These are phyloP conservation scores for Drosophila koepferae DNA, from an alignment of 2,888 invertebrate species.

Conservation along the genomic window DNA sequence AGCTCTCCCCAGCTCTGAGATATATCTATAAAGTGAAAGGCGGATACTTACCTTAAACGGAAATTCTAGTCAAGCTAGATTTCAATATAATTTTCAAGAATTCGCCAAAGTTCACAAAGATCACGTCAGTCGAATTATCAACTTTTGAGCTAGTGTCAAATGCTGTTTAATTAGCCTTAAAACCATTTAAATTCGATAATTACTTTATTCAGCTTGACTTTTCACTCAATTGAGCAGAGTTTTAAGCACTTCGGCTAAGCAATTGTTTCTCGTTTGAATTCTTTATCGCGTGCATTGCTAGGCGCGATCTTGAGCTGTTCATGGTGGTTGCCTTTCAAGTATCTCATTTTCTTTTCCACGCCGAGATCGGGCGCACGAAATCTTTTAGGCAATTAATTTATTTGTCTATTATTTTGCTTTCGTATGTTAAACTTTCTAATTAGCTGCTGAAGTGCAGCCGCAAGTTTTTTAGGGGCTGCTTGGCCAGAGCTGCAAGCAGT, in stretches of 20 bases:
- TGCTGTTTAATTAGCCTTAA: not conserved
- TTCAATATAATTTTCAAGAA: too few relatives aligned
- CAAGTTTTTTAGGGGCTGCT: constrained; percentile 73
- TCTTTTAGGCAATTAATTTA: constrained; percentile 73
- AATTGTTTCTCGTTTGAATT: constrained; percentile 17
- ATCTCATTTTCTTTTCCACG: constrained; percentile 67
- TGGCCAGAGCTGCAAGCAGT: constrained; percentile 63
- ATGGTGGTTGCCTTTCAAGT: constrained; percentile 69
- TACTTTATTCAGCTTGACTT: constrained; percentile 5
- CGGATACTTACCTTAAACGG: too few relatives aligned
- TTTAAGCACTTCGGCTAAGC: constrained; percentile 12
- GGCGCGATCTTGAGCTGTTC: constrained; percentile 58
- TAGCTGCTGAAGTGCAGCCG: constrained; percentile 50
- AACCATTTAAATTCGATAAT: constrained; percentile 4
- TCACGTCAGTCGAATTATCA: not conserved
- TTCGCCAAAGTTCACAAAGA: too few relatives aligned
- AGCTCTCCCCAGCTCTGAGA: too few relatives aligned
- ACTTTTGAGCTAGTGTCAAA: not conserved
- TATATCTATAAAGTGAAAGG: too few relatives aligned
- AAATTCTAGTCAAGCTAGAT: too few relatives aligned
- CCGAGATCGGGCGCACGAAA: constrained; percentile 62
- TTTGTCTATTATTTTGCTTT: constrained; percentile 64
- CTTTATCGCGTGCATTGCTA: constrained; percentile 25
- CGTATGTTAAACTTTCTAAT: constrained; percentile 75
- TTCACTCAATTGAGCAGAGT: constrained; percentile 3